phyloP scores from a whole-genome alignment of 2,113 vertebrate genomes.

The Malurus cyaneus region DNA sequence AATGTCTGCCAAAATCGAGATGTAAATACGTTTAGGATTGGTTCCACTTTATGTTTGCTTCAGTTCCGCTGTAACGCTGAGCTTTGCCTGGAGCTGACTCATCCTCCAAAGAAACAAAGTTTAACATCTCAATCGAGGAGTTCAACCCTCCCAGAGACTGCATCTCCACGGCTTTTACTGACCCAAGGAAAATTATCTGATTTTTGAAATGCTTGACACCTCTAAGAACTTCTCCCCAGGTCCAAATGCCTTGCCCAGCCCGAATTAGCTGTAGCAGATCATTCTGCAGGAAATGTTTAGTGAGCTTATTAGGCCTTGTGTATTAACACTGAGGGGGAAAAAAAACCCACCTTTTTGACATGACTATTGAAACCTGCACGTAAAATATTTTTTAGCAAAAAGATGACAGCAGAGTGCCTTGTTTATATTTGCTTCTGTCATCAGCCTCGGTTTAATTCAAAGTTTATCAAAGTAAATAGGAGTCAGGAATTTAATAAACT shows the following conservation, averaged over 20 bases:
- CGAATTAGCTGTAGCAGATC: not conserved
- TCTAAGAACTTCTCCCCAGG: conserved; percentile 11
- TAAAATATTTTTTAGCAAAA: not conserved
- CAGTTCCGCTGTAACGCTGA: conserved; percentile 2
- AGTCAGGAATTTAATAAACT: not conserved
- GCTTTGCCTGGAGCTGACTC: conserved; percentile 53
- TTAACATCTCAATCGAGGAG: conserved; percentile 25
- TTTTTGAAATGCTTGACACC: conserved; percentile 31
- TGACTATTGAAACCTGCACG: not conserved
- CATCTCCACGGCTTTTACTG: conserved; percentile 21
- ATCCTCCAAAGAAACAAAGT: conserved; percentile 27
- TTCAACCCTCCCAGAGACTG: conserved; percentile 13
- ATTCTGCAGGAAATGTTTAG: conserved; percentile 28
- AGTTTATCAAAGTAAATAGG: not conserved
- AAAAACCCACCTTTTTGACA: not conserved
- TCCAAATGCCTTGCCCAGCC: not conserved
- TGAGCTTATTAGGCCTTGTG: conserved; percentile 8
- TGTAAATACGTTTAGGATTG: conserved; percentile 52
- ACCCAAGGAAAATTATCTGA: conserved; percentile 44
- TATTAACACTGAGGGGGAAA: not conserved
- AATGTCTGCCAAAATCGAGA: conserved; percentile 55
- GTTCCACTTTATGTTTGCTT: conserved; percentile 64
- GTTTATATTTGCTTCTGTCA: not conserved
- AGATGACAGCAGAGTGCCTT: not conserved
- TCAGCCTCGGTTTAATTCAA: not conserved